Conservation (phyloP, 37 sponge, comb jelly and placozoan genomes). For the Halichondria panicea region DNA sequence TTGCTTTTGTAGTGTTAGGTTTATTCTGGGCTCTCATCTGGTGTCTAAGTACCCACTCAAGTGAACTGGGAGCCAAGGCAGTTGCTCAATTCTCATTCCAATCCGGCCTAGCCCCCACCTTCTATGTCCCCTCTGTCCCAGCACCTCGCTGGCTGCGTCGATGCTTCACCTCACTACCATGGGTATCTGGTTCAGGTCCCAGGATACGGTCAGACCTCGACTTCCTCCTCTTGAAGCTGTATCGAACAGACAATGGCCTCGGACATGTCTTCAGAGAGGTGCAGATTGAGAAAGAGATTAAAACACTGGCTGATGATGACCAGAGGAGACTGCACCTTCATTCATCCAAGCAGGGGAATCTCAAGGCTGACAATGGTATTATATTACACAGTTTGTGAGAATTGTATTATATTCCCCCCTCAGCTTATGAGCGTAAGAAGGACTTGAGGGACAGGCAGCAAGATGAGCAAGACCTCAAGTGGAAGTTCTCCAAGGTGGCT, state of each 20-base stretch:
- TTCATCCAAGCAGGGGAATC: background rate
- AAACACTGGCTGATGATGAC: constrained; percentile 11
- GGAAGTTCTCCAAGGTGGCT: background rate
- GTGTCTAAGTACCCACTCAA: constrained; percentile 24
- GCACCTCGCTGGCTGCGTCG: background rate
- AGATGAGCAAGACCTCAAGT: background rate
- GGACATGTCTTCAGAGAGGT: constrained; percentile 26
- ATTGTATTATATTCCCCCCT: background rate
- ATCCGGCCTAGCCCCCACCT: constrained; percentile 25
- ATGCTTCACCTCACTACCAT: constrained; percentile 16
- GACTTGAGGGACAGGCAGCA: background rate
- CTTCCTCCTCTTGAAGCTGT: constrained; percentile 33
- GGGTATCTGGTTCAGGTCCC: background rate
- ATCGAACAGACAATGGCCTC: constrained; percentile 28
- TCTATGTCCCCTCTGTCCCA: constrained; percentile 1
- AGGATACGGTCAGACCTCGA: constrained; percentile 29
- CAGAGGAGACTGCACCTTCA: background rate
- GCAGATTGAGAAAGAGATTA: constrained; percentile 8
- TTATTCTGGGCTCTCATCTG: constrained; percentile 21
- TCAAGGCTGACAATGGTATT: background rate
- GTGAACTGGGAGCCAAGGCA: constrained; percentile 10
- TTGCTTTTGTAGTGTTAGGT: constrained; percentile 13
- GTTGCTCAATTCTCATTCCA: constrained; percentile 42
- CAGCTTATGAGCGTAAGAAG: background rate
- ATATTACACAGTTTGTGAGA: background rate